These are phyloP conservation scores for Oedothorax gibbosus DNA, from an alignment of 1,140 invertebrate genomes.

Conservation along the genomic window DNA sequence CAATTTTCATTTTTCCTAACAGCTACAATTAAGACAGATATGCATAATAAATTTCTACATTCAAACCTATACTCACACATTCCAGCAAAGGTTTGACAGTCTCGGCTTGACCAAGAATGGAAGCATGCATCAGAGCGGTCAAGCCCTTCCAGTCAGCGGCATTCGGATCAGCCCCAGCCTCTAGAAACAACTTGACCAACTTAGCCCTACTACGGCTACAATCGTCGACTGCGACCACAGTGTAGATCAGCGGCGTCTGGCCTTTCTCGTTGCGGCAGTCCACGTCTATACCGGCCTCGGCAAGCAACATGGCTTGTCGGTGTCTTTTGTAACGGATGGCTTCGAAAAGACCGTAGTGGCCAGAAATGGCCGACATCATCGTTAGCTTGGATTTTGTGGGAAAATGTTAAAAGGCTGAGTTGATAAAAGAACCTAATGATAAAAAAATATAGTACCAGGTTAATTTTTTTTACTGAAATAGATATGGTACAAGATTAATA, in stretches of 20 bases:
- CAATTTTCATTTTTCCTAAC: too few relatives aligned
- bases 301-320: constrained; percentile 63
- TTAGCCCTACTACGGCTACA: constrained; percentile 46
- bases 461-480: too few relatives aligned
- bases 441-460: too few relatives aligned
- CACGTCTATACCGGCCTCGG: constrained; percentile 64
- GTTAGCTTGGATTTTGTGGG: neutral
- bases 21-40: too few relatives aligned
- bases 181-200: constrained; percentile 62
- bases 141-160: constrained; percentile 63
- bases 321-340: constrained; percentile 50
- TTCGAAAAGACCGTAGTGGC: constrained; percentile 52
- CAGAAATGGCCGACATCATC: constrained; percentile 21
- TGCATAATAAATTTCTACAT: neutral
- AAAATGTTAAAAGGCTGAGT: too few relatives aligned
- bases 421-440: too few relatives aligned
- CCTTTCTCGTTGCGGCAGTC: constrained; percentile 63
- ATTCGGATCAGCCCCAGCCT: constrained; percentile 65
- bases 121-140: constrained; percentile 65
- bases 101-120: constrained; percentile 63
- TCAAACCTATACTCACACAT: constrained; percentile 62
- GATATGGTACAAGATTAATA: too few relatives aligned
- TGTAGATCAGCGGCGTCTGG: constrained; percentile 64
- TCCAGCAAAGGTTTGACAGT: constrained; percentile 62
- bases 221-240: constrained; percentile 58